A percentile compares a stretch with the other conserved stretches of the same genome.
Conservation (phyloP, 2,888 invertebrate species). For the Elmis aenea region DNA sequence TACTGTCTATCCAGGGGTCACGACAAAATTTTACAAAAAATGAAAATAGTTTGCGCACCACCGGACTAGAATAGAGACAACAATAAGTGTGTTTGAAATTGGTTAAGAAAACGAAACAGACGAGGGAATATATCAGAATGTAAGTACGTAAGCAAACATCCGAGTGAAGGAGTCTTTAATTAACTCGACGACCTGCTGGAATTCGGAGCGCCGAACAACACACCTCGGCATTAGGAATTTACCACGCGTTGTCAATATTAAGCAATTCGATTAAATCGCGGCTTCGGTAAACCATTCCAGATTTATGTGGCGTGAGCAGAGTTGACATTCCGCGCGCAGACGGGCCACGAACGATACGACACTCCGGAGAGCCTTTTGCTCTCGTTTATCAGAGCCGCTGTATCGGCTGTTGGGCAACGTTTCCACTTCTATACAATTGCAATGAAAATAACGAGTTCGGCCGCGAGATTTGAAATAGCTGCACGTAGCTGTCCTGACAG, state of each 20-base stretch:
- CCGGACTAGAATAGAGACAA: too few species aligned
- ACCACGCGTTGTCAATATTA: constrained; percentile 38
- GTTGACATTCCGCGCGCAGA: constrained; percentile 34
- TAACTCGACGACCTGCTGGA: constrained; percentile 27
- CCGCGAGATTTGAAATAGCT: constrained; percentile 15
- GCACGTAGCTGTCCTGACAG: constrained; percentile 26
- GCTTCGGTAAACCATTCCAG: constrained; percentile 34
- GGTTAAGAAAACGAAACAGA: constrained; percentile 7
- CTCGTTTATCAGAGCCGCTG: constrained; percentile 33
- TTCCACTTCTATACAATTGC: constrained; percentile 14
- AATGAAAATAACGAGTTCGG: constrained; percentile 14
- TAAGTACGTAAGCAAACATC: constrained; percentile 27
- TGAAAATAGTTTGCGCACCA: too few species aligned
- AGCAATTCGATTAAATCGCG: constrained; percentile 40
- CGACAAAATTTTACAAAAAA: too few species aligned
- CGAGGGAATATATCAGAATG: constrained; percentile 18
- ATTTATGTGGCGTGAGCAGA: constrained; percentile 33
- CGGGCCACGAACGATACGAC: constrained; percentile 33
- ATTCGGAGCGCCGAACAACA: constrained; percentile 26
- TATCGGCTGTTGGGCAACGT: constrained; percentile 26
- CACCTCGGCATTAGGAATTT: constrained; percentile 28
- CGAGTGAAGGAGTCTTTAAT: constrained; percentile 22
- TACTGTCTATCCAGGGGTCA: too few species aligned
- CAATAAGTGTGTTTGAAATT: too few species aligned
- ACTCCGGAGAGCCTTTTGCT: constrained; percentile 37